Conservation (phyloP, 2,113 vertebrate species). For the Pterocles gutturalis region DNA sequence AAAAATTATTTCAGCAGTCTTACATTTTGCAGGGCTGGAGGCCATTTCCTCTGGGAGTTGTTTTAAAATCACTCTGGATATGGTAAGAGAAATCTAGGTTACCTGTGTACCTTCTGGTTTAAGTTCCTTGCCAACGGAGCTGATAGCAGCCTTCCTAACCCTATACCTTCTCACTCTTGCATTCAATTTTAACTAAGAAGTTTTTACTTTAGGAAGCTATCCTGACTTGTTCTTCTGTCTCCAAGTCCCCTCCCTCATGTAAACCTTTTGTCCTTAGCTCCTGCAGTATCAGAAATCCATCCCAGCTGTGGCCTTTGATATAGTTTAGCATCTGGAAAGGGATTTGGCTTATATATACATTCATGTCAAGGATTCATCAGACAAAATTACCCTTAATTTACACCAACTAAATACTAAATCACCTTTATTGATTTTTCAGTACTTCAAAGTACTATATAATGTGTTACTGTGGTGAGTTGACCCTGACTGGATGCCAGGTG, state of each 20-base stretch:
- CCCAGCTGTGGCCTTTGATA: background rate
- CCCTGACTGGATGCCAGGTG: background rate
- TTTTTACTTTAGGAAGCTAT: background rate
- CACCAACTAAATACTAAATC: background rate
- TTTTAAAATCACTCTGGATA: background rate
- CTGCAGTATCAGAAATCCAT: conserved; percentile 13
- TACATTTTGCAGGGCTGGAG: background rate
- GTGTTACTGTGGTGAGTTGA: background rate
- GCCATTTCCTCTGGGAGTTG: background rate
- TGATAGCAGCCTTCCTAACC: background rate
- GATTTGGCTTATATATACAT: conserved; percentile 13
- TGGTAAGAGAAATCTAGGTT: background rate
- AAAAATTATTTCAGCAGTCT: background rate
- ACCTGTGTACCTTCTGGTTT: background rate
- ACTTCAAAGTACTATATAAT: background rate
- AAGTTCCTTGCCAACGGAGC: background rate
- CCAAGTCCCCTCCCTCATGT: background rate
- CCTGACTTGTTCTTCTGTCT: background rate
- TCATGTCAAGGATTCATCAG: conserved; percentile 16
- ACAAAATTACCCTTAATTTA: background rate
- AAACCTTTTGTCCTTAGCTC: background rate
- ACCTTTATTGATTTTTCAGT: background rate
- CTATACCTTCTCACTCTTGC: background rate
- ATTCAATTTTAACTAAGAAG: background rate
- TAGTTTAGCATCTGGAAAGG: background rate